A percentile compares a stretch with the other conserved stretches of the same genome.
Conservation (phyloP, 2,888 invertebrate species). For the Odontocolon sp. region DNA sequence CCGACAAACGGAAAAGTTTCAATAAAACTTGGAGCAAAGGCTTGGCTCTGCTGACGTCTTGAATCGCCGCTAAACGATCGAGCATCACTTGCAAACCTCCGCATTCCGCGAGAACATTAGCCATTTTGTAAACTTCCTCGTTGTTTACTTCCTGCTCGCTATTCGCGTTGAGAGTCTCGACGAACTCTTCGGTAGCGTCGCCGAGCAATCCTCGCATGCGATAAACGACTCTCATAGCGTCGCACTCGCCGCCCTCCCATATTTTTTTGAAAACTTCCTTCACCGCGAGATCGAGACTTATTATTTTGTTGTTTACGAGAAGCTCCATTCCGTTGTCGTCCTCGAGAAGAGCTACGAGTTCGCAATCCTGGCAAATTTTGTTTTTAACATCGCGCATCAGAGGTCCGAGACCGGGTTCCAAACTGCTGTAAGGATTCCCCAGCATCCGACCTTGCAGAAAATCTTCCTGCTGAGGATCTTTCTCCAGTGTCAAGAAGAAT, state of each 20-base stretch:
- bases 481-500: constrained; percentile 97
- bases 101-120: constrained; percentile 91
- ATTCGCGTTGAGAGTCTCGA: constrained; percentile 94
- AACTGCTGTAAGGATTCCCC: constrained; percentile 98
- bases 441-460: constrained; percentile 97
- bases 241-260: constrained; percentile 96
- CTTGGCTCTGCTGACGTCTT: constrained; percentile 92
- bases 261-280: constrained; percentile 90
- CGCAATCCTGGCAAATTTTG: constrained; percentile 99
- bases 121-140: constrained; percentile 96
- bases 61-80: constrained; percentile 91
- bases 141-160: constrained; percentile 94
- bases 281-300: constrained; percentile 97
- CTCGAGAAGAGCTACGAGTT: constrained; percentile 97
- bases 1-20: constrained; percentile 93
- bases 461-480: constrained; percentile 99
- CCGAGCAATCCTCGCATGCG: constrained; percentile 98
- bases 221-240: constrained; percentile 98
- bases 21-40: constrained; percentile 94
- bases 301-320: constrained; percentile 98
- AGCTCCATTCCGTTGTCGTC: constrained; percentile 99
- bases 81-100: constrained; percentile 91
- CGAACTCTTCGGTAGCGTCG: constrained; percentile 99
- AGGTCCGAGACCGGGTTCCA: constrained; percentile 97
- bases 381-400: constrained; percentile 99